A percentile compares a stretch with the other conserved stretches of the same genome.
Conservation (phyloP, 1,140 invertebrate species). For the Zaprionus nigranus region DNA sequence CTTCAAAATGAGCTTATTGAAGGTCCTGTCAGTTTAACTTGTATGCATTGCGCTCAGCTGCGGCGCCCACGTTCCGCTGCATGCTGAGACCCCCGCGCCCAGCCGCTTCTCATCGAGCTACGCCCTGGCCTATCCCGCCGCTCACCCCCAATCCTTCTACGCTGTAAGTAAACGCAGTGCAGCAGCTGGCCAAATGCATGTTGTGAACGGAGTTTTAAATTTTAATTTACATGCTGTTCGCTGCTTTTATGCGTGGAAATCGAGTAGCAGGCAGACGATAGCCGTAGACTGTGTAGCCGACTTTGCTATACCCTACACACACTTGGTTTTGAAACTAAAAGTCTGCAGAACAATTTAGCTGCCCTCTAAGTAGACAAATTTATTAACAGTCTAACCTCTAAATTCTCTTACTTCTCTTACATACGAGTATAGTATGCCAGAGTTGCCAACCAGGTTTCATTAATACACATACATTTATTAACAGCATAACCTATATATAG, state of each 20-base stretch:
- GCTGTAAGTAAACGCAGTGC: slow-evolving; percentile 47
- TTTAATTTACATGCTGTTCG: slow-evolving; percentile 65
- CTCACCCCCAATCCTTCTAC: slow-evolving; percentile 31
- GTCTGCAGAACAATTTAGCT: no score
- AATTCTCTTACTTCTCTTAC: no score
- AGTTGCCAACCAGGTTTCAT: no score
- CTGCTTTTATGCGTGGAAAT: slow-evolving; percentile 22
- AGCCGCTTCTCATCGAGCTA: background rate
- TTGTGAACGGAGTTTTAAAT: slow-evolving; percentile 71
- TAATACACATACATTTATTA: no score
- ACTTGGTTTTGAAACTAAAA: no score
- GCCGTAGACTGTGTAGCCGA: background rate
- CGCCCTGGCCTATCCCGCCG: background rate
- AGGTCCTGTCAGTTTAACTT: slow-evolving; percentile 59
- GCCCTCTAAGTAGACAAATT: no score
- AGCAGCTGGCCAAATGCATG: slow-evolving; percentile 67
- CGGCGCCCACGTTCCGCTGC: slow-evolving; percentile 24
- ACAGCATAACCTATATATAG: no score
- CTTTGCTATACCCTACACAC: background rate
- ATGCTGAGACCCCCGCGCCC: background rate
- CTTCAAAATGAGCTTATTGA: slow-evolving; percentile 65
- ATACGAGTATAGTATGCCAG: no score
- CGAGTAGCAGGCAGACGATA: background rate
- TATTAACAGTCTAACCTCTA: no score
- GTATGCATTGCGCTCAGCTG: slow-evolving; percentile 31